Conservation (phyloP, 2,113 vertebrate species). For the Chaenogobius annularis region DNA sequence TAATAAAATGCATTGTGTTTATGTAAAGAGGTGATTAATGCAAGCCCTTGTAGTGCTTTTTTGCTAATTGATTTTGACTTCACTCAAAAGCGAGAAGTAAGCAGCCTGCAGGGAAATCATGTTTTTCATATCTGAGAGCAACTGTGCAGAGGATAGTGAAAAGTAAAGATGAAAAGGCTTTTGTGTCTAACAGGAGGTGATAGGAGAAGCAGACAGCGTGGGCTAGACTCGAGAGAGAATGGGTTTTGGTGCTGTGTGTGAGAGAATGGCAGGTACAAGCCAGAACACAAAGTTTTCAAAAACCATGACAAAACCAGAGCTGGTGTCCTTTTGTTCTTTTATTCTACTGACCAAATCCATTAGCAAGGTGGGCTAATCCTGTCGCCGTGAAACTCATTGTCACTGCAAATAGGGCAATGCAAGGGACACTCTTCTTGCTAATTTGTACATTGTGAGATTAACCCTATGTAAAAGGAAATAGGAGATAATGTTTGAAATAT, state of each 20-base stretch:
- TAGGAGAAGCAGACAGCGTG: slow-evolving; percentile 31
- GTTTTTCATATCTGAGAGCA: slow-evolving; percentile 5
- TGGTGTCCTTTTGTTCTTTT: slow-evolving; percentile 61
- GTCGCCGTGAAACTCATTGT: slow-evolving; percentile 53
- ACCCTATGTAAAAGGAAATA: slow-evolving; percentile 50
- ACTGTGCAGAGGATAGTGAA: slow-evolving; percentile 19
- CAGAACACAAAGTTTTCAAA: slow-evolving; percentile 16
- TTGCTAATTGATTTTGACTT: slow-evolving; percentile 29
- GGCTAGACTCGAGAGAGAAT: slow-evolving; percentile 19
- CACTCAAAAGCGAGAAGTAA: slow-evolving; percentile 6
- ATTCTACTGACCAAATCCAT: slow-evolving; percentile 55
- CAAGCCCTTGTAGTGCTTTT: not conserved
- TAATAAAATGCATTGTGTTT: not conserved
- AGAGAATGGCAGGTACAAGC: slow-evolving; percentile 13
- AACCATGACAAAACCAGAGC: slow-evolving; percentile 10
- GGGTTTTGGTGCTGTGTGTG: slow-evolving; percentile 2
- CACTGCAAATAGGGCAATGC: slow-evolving; percentile 62
- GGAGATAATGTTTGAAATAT: slow-evolving; percentile 5
- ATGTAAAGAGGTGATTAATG: slow-evolving; percentile 4
- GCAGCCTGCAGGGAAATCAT: slow-evolving; percentile 17
- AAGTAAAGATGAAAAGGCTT: slow-evolving; percentile 21
- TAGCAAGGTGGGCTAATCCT: slow-evolving; percentile 67
- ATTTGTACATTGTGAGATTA: slow-evolving; percentile 63
- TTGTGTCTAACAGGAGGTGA: slow-evolving; percentile 34
- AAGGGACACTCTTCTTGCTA: slow-evolving; percentile 53